A percentile compares a stretch with the other conserved stretches of the same genome.
phyloP scores from a whole-genome alignment of 2,113 vertebrate species.

The Odocoileus virginianus region DNA sequence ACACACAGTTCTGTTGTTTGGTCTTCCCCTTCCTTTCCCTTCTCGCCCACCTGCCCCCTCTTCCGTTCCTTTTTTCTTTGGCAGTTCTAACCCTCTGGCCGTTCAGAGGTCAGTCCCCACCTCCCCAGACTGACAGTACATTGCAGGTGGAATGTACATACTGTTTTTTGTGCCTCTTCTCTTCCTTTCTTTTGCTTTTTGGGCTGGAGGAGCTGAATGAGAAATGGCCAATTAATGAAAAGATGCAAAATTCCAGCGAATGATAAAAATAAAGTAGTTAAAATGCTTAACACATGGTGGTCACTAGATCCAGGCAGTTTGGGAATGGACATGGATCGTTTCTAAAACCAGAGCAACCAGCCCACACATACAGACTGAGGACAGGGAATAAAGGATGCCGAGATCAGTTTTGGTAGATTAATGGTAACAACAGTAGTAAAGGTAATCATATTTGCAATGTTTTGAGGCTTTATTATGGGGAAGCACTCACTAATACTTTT shows the following conservation, averaged over 20 bases:
- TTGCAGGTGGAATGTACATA: constrained; percentile 78
- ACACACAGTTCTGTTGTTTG: fast-evolving
- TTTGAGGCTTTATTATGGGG: background rate
- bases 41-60: fast-evolving
- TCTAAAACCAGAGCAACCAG: background rate
- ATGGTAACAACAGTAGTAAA: background rate
- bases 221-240: constrained; percentile 76
- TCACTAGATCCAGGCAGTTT: background rate
- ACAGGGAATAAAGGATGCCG: fast-evolving
- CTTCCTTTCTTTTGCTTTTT: constrained; percentile 92
- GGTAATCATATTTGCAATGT: background rate
- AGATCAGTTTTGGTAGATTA: background rate
- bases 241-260: background rate
- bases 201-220: constrained; percentile 89
- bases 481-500: background rate
- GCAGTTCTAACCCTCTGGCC: background rate
- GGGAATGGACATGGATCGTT: fast-evolving
- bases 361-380: fast-evolving
- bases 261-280: constrained; percentile 35
- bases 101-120: background rate
- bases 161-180: constrained; percentile 96
- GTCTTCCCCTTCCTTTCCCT: background rate
- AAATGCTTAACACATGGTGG: background rate
- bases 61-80: no score
- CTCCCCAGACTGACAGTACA: background rate